Percentiles rank a stretch among this genome's conserved stretches.
Conservation (phyloP, 2,113 vertebrate genomes). For the Clarias gariepinus region DNA sequence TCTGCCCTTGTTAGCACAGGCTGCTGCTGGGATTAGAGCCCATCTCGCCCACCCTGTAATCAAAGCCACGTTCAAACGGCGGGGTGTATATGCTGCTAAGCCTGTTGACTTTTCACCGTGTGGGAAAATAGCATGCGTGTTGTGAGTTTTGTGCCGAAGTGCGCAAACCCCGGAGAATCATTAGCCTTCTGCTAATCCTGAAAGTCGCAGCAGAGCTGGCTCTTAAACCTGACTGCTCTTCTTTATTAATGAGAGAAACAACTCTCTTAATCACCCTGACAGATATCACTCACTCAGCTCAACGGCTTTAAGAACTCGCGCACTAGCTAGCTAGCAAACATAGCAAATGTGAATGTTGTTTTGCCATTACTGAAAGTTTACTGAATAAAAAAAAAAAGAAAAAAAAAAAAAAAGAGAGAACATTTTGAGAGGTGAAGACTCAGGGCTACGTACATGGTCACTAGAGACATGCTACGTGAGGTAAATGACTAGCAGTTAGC, state of each 20-base stretch:
- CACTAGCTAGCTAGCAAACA: neutral
- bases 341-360: neutral
- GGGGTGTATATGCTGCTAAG: conserved; percentile 45
- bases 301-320: neutral
- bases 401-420: too few species aligned
- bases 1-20: conserved; percentile 59
- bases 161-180: neutral
- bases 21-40: conserved; percentile 62
- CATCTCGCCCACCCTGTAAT: conserved; percentile 50
- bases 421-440: too few species aligned
- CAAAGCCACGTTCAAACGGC: conserved; percentile 52
- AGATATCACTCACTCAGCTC: neutral
- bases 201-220: neutral
- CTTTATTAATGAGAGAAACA: neutral
- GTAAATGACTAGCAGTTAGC: neutral
- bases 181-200: neutral
- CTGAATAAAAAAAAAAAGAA: neutral
- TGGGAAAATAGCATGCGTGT: conserved; percentile 49
- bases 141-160: neutral
- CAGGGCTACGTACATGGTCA: too few species aligned
- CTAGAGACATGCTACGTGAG: neutral
- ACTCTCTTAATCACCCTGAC: neutral
- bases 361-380: neutral
- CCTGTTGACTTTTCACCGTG: conserved; percentile 50
- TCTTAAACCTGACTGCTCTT: neutral